A percentile compares a stretch with the other conserved stretches of the same genome.
phyloP scores from a whole-genome alignment of 2,113 vertebrate genomes.

The Lepisosteus osseus region DNA sequence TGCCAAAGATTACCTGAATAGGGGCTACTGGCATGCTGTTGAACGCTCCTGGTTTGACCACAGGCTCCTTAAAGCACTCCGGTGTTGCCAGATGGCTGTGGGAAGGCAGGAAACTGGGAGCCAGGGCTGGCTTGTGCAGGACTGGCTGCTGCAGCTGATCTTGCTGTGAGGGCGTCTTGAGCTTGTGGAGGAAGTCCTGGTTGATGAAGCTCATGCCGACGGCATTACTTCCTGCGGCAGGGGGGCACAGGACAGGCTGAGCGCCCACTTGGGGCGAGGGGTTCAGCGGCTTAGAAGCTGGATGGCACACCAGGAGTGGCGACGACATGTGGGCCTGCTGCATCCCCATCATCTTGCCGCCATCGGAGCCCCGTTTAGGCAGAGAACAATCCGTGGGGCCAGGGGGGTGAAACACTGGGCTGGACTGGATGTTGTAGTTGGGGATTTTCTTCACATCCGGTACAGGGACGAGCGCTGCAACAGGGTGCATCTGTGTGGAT shows the following conservation, averaged over 20 bases:
- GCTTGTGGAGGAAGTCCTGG: constrained; percentile 76
- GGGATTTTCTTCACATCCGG: constrained; percentile 54
- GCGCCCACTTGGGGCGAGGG: constrained; percentile 29
- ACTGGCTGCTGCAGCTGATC: constrained; percentile 65
- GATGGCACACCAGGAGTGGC: constrained; percentile 67
- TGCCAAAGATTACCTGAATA: constrained; percentile 61
- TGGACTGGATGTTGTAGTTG: constrained; percentile 61
- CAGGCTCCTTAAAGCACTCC: constrained; percentile 85
- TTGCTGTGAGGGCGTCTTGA: constrained; percentile 74
- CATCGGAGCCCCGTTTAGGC: constrained; percentile 52
- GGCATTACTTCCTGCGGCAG: constrained; percentile 41
- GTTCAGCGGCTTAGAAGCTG: constrained; percentile 56
- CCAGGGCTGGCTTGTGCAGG: constrained; percentile 70
- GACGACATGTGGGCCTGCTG: constrained; percentile 66
- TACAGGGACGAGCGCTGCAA: constrained; percentile 67
- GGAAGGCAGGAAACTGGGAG: constrained; percentile 71
- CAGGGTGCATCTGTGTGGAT: constrained; percentile 56
- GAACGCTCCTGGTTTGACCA: constrained; percentile 62
- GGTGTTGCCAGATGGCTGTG: constrained; percentile 80
- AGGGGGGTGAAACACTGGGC: constrained; percentile 71
- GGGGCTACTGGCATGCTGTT: constrained; percentile 61
- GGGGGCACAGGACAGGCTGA: constrained; percentile 43
- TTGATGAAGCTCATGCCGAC: constrained; percentile 59
- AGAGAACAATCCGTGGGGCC: constrained; percentile 60
- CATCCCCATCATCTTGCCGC: constrained; percentile 52